Evolutionary conservation across 35 echinoderm and acorn worm species (phyloP), one percentile per base, ranked within the genome.

Genomic region (Ophiothrix spiculata): DNA sequence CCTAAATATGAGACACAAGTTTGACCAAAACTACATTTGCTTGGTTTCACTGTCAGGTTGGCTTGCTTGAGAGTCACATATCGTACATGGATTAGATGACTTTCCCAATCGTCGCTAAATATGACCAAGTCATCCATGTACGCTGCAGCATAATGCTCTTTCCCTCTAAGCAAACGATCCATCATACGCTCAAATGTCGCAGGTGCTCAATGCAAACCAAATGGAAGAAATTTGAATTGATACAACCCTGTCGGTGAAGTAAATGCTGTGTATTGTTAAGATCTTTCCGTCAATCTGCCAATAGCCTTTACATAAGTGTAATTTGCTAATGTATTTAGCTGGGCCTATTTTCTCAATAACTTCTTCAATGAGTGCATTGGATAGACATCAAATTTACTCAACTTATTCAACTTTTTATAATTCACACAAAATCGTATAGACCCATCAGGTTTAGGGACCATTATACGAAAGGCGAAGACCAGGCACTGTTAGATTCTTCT

Each of bases 331-430:
- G n/a, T 39, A 84, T 76, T 74, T 88, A 85, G 75, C 33, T 77
- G 12, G 33, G 41, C 40, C 89, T 19, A 90, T 38, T 19, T 33
- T 74, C 42, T 84, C 88, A 25, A 89, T 33, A 21, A 93, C 64
- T 29, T 85, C 86, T 12, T 93, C 81, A 8, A 93, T 87, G 28
- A 40, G 0, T 86, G 81, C 86, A 89, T 93, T 15, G 87, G 56
- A 34, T 93, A 90, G 0, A 76, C 79, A 81, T 93, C 87, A 85
- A 89, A 93, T 56, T 88, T 64, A 16, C 86, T 93, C 33, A 84
- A 64, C 15, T 69, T 40, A n/a, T n/a, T n/a, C n/a, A n/a, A n/a
- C n/a, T n/a, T n/a, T n/a, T n/a, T n/a, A n/a, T n/a, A n/a, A n/a
- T n/a, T n/a, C n/a, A n/a, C n/a, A n/a, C n/a, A n/a, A n/a, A n/a